Evolutionary conservation across 1,140 invertebrate genomes (phyloP), one percentile per base, ranked within the genome.

Genomic region (Apis cerana): DNA sequence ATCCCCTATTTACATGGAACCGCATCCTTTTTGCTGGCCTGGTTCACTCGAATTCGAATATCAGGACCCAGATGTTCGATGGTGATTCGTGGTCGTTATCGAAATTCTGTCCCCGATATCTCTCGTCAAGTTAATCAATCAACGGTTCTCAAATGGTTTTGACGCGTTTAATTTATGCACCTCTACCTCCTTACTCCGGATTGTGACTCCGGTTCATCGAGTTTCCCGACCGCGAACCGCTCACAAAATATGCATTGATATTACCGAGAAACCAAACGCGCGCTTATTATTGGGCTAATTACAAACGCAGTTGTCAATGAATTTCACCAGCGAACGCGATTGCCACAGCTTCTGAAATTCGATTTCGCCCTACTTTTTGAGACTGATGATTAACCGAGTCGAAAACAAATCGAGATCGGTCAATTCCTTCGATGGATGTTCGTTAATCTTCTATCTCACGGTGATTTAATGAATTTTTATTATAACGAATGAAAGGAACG

Each of bases 61-160:
- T 54, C 23, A 72, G 50, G 59, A n/a, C 27, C 58, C 69, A 79
- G 48, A 21, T 79, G 64, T 79, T 70, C 48, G 17, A 19, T 19
- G 23, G 12, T 62, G 61, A 62, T 72, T 27, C 50, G 78, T 21
- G 68, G 69, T 27, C 70, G 70, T 75, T 65, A 80, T 74, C 78
- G 69, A 80, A 80, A 80, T 80, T 80, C 59, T 64, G 78, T 61
- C 69, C 78, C 17, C 61, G 21, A 80, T 75, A 74, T 74, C 52
- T 74, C 52, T 80, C 70, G 62, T 75, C 79, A 10, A 80, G 70
- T 80, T 80, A 80, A 80, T 80, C 79, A 75, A 80, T 80, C 79
- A 80, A 74, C 61, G 70, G 70, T 65, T 56, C 33, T 43, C 79
- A 43, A 80, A 75, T 80, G 79, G 70, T 72, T 80, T 58, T 80